Percentiles rank a stretch among this genome's conserved stretches.
Evolutionary conservation across 2,797 vertebrate species (phyloP).

Genomic region (Alcedo quadribrachys): DNA sequence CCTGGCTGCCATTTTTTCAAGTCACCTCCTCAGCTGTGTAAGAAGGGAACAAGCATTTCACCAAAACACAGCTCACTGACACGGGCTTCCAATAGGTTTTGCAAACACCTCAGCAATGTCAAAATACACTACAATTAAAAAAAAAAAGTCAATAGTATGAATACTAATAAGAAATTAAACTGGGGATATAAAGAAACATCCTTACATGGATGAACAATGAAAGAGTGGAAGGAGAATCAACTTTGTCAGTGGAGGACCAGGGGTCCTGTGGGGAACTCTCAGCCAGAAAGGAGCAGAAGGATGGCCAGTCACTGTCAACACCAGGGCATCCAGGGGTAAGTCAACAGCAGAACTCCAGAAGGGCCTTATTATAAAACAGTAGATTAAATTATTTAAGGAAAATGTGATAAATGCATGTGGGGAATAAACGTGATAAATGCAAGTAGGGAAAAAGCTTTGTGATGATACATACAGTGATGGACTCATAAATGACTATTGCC

Average conservation of each 20-base stretch:
- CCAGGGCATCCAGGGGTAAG: neutral
- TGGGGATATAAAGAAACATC: neutral
- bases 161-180: neutral
- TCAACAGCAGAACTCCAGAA: neutral
- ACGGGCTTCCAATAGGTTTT: neutral
- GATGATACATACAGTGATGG: fast-evolving
- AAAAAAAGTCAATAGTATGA: neutral
- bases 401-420: fast-evolving
- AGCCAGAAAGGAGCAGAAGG: neutral
- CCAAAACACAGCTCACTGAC: neutral
- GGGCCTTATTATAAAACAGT: fast-evolving
- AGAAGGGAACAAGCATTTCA: neutral
- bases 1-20: slow-evolving; percentile 70
- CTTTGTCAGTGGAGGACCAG: neutral
- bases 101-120: neutral
- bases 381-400: neutral
- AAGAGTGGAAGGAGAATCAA: neutral
- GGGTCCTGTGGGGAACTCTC: neutral
- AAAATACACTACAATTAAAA: neutral
- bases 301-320: neutral
- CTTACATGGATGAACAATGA: neutral
- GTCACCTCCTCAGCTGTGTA: slow-evolving; percentile 3
- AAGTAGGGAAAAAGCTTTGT: fast-evolving
- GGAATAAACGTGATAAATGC: neutral
- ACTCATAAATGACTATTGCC: fast-evolving